phyloP scores from a whole-genome alignment of 1,140 invertebrate genomes.

The Leptoteleia sp. region DNA sequence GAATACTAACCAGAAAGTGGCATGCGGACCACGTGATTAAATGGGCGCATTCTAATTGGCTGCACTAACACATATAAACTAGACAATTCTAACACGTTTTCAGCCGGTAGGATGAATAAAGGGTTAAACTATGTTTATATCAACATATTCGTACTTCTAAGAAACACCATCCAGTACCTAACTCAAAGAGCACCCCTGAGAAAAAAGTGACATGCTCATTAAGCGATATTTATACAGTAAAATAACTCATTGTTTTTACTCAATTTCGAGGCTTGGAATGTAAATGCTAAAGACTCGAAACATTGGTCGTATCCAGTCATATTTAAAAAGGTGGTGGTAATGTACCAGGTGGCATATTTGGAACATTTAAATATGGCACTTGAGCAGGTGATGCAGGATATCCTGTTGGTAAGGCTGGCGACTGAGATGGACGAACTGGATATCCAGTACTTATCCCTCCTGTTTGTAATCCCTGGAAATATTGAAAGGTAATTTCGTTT shows the following conservation, averaged over 20 bases:
- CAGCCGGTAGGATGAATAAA: too few relatives aligned
- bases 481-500: too few relatives aligned
- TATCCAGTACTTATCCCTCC: slow-evolving; percentile 83
- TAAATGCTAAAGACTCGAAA: background rate
- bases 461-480: slow-evolving; percentile 79
- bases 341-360: slow-evolving; percentile 70
- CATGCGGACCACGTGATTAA: too few relatives aligned
- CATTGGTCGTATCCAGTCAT: background rate
- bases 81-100: too few relatives aligned
- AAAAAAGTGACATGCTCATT: background rate
- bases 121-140: too few relatives aligned
- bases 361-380: slow-evolving; percentile 66
- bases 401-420: slow-evolving; percentile 73
- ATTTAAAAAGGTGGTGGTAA: slow-evolving; percentile 49
- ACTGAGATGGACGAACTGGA: slow-evolving; percentile 81
- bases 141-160: too few relatives aligned
- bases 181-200: too few relatives aligned
- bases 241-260: slow-evolving; percentile 15
- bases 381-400: slow-evolving; percentile 73
- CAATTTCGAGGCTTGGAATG: slow-evolving; percentile 18
- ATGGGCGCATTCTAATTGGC: too few relatives aligned
- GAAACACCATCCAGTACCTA: too few relatives aligned
- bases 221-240: background rate
- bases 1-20: too few relatives aligned
- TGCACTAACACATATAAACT: too few relatives aligned